These are phyloP conservation scores for Deilephila elpenor DNA, from an alignment of 2,888 invertebrate genomes.

Conservation along the genomic window DNA sequence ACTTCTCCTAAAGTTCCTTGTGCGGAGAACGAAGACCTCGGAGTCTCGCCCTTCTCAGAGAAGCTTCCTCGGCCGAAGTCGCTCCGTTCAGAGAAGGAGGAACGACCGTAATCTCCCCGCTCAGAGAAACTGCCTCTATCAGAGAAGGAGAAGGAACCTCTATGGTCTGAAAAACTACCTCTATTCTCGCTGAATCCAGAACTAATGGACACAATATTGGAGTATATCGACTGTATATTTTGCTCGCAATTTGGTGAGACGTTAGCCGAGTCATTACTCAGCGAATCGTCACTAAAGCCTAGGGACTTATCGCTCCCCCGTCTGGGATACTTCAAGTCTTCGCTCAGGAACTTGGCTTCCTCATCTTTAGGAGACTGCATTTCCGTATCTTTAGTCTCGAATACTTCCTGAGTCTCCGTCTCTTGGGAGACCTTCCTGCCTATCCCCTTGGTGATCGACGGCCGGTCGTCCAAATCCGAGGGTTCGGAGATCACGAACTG, in stretches of 20 bases:
- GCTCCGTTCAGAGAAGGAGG: slow-evolving; percentile 83
- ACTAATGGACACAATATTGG: slow-evolving; percentile 83
- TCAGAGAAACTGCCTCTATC: slow-evolving; percentile 80
- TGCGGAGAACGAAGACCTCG: slow-evolving; percentile 76
- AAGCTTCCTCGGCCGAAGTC: slow-evolving; percentile 79
- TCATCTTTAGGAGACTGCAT: slow-evolving; percentile 75
- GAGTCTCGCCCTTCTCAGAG: slow-evolving; percentile 78
- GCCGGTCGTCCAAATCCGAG: slow-evolving; percentile 87
- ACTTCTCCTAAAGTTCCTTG: slow-evolving; percentile 77
- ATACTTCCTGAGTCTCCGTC: slow-evolving; percentile 69
- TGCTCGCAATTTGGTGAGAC: slow-evolving; percentile 84
- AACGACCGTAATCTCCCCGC: slow-evolving; percentile 73
- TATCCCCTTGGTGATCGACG: slow-evolving; percentile 92
- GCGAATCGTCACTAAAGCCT: slow-evolving; percentile 89
- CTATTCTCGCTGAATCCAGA: slow-evolving; percentile 86
- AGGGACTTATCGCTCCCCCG: slow-evolving; percentile 88
- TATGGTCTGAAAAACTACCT: slow-evolving; percentile 77
- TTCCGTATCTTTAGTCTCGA: slow-evolving; percentile 63
- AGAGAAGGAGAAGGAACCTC: slow-evolving; percentile 79
- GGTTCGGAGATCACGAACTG: slow-evolving; percentile 90
- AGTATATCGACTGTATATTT: slow-evolving; percentile 78
- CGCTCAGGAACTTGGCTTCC: slow-evolving; percentile 58
- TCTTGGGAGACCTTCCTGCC: slow-evolving; percentile 89
- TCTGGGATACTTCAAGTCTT: slow-evolving; percentile 81
- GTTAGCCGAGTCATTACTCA: slow-evolving; percentile 87